Percentiles rank a stretch among this genome's conserved stretches.
Evolutionary conservation across 1,140 invertebrate genomes (phyloP).

Genomic region (Leptonema lineaticorne): DNA sequence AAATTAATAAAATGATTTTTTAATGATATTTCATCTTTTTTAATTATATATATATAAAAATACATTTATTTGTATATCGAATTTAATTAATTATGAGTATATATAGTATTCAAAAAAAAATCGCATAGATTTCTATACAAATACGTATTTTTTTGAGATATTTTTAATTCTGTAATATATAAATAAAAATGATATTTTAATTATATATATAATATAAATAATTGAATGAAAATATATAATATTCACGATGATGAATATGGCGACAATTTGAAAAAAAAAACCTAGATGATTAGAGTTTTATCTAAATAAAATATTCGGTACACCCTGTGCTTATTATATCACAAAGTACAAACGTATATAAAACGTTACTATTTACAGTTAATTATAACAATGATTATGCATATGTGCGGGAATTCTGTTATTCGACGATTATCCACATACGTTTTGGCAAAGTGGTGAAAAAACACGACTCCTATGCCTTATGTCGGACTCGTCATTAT

Average conservation of each 20-base stretch:
- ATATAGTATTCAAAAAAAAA: no score
- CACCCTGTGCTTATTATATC: no score
- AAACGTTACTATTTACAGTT: slow-evolving; percentile 1
- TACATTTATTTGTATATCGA: no score
- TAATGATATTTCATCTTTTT: no score
- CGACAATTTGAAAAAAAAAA: not conserved
- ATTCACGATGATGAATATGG: not conserved
- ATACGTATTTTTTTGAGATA: no score
- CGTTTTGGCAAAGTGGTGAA: not conserved
- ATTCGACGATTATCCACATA: not conserved
- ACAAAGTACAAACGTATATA: not conserved
- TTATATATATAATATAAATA: no score
- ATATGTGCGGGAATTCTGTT: not conserved
- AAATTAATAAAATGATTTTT: no score
- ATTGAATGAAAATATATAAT: not conserved
- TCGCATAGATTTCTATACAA: no score
- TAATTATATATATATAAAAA: no score
- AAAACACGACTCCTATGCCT: not conserved
- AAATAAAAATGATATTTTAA: no score
- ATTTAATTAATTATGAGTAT: no score
- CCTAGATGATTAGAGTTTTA: not conserved
- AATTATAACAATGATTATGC: slow-evolving; percentile 7
- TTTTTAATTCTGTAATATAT: no score
- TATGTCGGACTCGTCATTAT: not conserved
- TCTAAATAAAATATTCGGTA: not conserved